A percentile compares a stretch with the other conserved stretches of the same genome.
Evolutionary conservation across 1,140 invertebrate genomes (phyloP).

Genomic region (Steinernema feltiae): DNA sequence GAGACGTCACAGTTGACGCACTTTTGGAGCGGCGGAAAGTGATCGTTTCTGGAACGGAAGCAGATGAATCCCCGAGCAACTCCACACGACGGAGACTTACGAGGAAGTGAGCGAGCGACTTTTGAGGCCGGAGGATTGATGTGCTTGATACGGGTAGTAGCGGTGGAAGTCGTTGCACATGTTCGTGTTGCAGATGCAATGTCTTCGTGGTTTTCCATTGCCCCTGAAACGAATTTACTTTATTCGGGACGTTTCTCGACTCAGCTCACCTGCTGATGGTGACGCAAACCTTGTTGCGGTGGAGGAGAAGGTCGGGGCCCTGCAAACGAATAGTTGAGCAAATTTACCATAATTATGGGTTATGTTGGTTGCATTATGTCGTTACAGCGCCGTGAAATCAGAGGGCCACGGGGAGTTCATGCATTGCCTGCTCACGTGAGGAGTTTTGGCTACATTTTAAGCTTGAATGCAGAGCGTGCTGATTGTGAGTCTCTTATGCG

Average conservation of each 20-base stretch:
- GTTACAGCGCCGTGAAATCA: too few species aligned
- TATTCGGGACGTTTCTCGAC: neutral
- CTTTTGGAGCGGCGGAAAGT: constrained; percentile 30
- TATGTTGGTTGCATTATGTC: too few species aligned
- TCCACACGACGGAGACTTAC: constrained; percentile 6
- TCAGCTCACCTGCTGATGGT: constrained; percentile 37
- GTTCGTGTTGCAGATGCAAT: constrained; percentile 49
- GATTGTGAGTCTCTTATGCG: too few species aligned
- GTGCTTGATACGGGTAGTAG: constrained; percentile 8
- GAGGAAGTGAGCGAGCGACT: neutral
- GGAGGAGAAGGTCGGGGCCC: constrained; percentile 40
- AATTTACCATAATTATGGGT: too few species aligned
- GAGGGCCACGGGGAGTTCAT: too few species aligned
- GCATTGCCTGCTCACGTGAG: too few species aligned
- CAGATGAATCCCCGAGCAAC: constrained; percentile 14
- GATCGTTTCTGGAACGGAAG: constrained; percentile 26
- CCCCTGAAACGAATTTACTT: constrained; percentile 31
- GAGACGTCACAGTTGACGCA: constrained; percentile 51
- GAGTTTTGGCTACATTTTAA: too few species aligned
- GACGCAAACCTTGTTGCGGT: constrained; percentile 44
- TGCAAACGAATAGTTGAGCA: too few species aligned
- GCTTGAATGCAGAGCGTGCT: too few species aligned
- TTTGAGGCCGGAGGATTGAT: neutral
- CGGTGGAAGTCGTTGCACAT: constrained; percentile 37
- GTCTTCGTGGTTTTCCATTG: constrained; percentile 34